phyloP scores from a whole-genome alignment of 2,888 invertebrate species.

The Lysandra coridon region DNA sequence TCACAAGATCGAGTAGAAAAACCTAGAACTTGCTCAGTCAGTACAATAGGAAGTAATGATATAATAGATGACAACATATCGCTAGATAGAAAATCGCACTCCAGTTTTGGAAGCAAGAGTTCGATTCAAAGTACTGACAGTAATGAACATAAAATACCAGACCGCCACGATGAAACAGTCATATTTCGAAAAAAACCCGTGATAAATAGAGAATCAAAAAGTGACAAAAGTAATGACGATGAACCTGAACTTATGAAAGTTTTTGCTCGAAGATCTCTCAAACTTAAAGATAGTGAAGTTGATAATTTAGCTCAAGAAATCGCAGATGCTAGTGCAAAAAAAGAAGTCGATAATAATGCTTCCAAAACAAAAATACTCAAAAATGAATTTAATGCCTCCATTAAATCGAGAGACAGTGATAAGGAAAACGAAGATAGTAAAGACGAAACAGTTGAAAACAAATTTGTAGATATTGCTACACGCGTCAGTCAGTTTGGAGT shows the following conservation, averaged over 20 bases:
- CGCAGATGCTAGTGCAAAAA: slow-evolving; percentile 64
- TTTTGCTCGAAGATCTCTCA: slow-evolving; percentile 89
- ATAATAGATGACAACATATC: slow-evolving; percentile 73
- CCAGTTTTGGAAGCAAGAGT: slow-evolving; percentile 74
- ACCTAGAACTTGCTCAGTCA: slow-evolving; percentile 63
- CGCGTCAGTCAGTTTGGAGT: slow-evolving; percentile 71
- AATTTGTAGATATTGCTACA: slow-evolving; percentile 68
- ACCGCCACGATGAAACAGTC: slow-evolving; percentile 72
- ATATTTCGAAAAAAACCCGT: slow-evolving; percentile 80
- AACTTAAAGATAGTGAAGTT: slow-evolving; percentile 86
- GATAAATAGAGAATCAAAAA: slow-evolving; percentile 63
- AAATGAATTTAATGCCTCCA: slow-evolving; percentile 75
- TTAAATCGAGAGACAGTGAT: slow-evolving; percentile 85
- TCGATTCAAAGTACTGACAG: slow-evolving; percentile 74
- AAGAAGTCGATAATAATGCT: slow-evolving; percentile 53
- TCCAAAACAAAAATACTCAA: slow-evolving; percentile 64
- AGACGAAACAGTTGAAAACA: slow-evolving; percentile 60
- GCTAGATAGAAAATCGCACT: slow-evolving; percentile 71
- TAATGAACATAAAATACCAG: slow-evolving; percentile 64
- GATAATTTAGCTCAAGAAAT: slow-evolving; percentile 81
- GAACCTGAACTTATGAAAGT: slow-evolving; percentile 91
- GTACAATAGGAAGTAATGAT: slow-evolving; percentile 70
- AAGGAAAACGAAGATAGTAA: slow-evolving; percentile 83
- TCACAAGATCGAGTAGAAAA: slow-evolving; percentile 70
- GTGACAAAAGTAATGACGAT: slow-evolving; percentile 80